phyloP scores from a whole-genome alignment of 2,797 vertebrate genomes.

The Danionella dracula region DNA sequence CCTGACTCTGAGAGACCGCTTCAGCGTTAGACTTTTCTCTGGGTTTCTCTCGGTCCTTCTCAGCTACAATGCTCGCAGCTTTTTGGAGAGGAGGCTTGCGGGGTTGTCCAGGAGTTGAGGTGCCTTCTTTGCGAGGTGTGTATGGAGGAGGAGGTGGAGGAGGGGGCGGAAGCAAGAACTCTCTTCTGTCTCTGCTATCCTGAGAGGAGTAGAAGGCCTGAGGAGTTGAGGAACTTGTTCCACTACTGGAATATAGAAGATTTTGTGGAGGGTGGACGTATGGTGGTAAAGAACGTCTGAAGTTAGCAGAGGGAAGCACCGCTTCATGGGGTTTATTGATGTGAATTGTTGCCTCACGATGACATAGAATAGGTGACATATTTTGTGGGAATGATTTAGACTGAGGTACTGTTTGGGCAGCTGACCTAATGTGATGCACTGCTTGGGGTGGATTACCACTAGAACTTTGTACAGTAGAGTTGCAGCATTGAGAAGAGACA shows the following conservation, averaged over 20 bases:
- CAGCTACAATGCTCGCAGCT: constrained; percentile 54
- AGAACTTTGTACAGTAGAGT: constrained; percentile 7
- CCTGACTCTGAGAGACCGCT: constrained; percentile 10
- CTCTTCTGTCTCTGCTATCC: constrained; percentile 62
- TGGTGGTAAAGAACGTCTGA: constrained; percentile 64
- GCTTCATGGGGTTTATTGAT: constrained; percentile 14
- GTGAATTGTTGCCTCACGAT: neutral
- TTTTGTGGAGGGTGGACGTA: constrained; percentile 45
- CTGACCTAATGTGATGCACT: constrained; percentile 42
- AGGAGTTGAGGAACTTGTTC: constrained; percentile 63
- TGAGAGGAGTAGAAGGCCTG: constrained; percentile 65
- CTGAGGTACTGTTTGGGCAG: neutral
- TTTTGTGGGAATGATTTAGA: constrained; percentile 29
- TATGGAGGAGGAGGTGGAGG: constrained; percentile 69
- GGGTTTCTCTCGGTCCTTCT: constrained; percentile 48
- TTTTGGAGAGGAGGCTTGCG: constrained; percentile 52
- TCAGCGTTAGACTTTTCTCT: neutral
- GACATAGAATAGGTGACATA: constrained; percentile 15
- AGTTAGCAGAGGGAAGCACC: constrained; percentile 43
- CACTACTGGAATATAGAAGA: constrained; percentile 9
- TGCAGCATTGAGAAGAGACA: neutral
- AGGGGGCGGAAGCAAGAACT: constrained; percentile 60
- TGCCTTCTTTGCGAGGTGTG: constrained; percentile 70
- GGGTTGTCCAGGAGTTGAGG: constrained; percentile 41
- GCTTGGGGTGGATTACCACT: constrained; percentile 49